phyloP scores from a whole-genome alignment of 2,113 vertebrate species.

The Urocynchramus pylzowi region DNA sequence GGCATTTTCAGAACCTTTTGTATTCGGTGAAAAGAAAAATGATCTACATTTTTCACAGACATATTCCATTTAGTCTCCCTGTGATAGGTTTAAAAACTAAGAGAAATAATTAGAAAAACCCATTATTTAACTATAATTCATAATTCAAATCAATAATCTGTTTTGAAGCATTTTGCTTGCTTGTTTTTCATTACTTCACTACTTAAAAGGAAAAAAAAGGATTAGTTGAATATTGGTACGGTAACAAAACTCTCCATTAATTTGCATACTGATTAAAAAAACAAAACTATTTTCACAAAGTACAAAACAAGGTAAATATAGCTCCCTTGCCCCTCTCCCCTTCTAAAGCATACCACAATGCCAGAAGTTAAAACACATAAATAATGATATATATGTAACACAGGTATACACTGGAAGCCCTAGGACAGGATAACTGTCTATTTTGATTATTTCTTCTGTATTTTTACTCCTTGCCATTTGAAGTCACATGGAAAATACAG shows the following conservation, averaged over 20 bases:
- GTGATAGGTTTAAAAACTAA: not conserved
- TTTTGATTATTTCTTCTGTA: not conserved
- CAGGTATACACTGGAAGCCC: not conserved
- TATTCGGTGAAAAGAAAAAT: not conserved
- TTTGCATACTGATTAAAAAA: not conserved
- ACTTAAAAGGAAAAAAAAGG: not conserved
- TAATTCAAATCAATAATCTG: not conserved
- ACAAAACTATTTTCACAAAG: not conserved
- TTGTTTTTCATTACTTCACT: not conserved
- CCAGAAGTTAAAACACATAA: not conserved
- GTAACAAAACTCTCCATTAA: not conserved
- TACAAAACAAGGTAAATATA: not conserved
- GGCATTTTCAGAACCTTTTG: not conserved
- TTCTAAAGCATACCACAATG: not conserved
- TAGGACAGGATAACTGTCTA: not conserved
- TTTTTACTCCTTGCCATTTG: not conserved
- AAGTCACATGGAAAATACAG: conserved; percentile 4
- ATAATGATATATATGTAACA: not conserved
- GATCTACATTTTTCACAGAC: not conserved
- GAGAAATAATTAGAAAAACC: not conserved
- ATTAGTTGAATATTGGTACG: not conserved
- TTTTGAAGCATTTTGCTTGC: not conserved
- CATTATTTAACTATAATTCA: not conserved
- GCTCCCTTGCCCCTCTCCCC: not conserved
- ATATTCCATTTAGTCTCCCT: not conserved